A percentile compares a stretch with the other conserved stretches of the same genome.
These are phyloP conservation scores for Chaetorhynchus papuensis DNA, from an alignment of 2,113 vertebrate genomes.

Conservation along the genomic window DNA sequence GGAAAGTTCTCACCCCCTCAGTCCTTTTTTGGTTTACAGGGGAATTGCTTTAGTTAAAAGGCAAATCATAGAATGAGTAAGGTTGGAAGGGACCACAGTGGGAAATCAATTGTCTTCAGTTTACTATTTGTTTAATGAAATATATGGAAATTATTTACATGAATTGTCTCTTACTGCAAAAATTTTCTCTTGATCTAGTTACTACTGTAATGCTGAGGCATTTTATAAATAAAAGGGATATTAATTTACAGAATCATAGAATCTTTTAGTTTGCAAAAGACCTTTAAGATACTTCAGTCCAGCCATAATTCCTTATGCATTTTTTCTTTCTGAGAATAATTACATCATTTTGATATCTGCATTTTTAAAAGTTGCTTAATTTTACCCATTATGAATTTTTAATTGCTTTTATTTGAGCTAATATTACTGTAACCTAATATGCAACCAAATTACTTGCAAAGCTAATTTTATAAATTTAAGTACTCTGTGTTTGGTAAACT, in stretches of 20 bases:
- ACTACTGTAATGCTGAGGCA: background rate
- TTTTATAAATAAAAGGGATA: background rate
- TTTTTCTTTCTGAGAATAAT: background rate
- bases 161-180: background rate
- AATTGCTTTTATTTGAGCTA: background rate
- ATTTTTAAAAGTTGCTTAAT: background rate
- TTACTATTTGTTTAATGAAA: background rate
- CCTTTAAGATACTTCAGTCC: background rate
- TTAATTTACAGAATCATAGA: background rate
- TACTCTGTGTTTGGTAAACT: background rate
- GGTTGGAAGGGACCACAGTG: background rate
- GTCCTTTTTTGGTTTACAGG: background rate
- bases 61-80: background rate
- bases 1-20: fast-evolving
- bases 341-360: background rate
- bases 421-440: background rate
- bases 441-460: background rate
- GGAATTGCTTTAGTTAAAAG: background rate
- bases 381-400: background rate
- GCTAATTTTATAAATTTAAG: background rate
- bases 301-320: background rate
- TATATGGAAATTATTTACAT: background rate
- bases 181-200: background rate
- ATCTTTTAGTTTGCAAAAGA: background rate
- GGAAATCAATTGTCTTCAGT: background rate